Base-by-base conservation (phyloP, 2,888 invertebrate genomes). In the Phengaris arion region DNA sequence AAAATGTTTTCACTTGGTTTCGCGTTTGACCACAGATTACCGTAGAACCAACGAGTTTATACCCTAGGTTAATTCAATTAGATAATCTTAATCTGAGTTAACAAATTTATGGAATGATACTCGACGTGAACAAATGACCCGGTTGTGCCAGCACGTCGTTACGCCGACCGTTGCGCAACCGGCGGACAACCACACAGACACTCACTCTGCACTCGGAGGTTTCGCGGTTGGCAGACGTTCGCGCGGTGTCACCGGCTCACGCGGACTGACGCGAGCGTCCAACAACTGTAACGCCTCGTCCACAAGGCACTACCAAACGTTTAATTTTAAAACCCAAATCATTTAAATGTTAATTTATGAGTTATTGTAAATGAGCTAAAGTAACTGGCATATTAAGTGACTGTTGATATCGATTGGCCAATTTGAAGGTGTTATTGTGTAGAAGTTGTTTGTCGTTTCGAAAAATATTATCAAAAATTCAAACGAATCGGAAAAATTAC, bases 101-200 rank as follows among this genome's bases (percentile, higher is more conserved):
- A 64, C 52, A 6, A 68, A 74, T 45, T 35, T 68, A 68, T 68
- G 55, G 48, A 64, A 74, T 74, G 22, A 46, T 46, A 48, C 4
- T 64, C 4, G 48, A 70, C 13, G 8, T 46, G 59, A 77, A 77
- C 75, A 76, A 79, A 77, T 75, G 81, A 79, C 81, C 80, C 75
- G 72, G 79, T 76, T 76, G 74, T 45, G 76, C 77, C 76, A 78
- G 76, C 81, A 74, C 76, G 81, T 81, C 78, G 77, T 76, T 75
- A 70, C 70, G 54, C 77, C 78, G 78, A 68, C 76, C 48, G 54
- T 76, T 77, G 74, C 76, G 76, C 75, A 76, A 78, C 73, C 52
- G 15, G 70, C 74, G 77, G 75, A 69, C 76, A 76, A 74, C 48
- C 48, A 6, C 78, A 79, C 59, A 46, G 68, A 73, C 70, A 76